phyloP scores from a whole-genome alignment of 1,140 invertebrate species.

The Panulirus ornatus region DNA sequence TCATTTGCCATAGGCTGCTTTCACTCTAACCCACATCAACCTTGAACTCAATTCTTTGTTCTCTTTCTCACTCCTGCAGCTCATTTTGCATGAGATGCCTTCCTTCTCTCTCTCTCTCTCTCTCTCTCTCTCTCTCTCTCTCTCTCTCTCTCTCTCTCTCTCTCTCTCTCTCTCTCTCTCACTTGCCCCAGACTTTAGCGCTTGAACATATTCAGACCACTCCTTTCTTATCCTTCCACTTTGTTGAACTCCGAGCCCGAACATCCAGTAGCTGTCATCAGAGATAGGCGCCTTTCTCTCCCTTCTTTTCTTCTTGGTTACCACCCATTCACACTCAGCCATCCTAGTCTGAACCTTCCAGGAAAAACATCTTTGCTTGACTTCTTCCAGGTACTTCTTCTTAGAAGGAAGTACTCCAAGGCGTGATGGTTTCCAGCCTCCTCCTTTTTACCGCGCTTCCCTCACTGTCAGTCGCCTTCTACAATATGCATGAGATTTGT shows the following conservation, averaged over 20 bases:
- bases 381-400: too few species aligned
- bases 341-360: too few species aligned
- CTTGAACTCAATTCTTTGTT: too few species aligned
- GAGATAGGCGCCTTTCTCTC: background rate
- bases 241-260: background rate
- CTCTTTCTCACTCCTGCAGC: background rate
- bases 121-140: background rate
- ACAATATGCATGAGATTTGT: too few species aligned
- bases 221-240: background rate
- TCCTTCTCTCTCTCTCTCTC: background rate
- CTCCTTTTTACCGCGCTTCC: too few species aligned
- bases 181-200: background rate
- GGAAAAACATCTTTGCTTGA: too few species aligned
- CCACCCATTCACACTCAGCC: background rate
- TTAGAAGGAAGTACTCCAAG: too few species aligned
- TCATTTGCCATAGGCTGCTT: background rate
- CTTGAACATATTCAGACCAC: background rate
- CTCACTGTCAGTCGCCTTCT: too few species aligned
- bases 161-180: background rate
- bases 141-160: background rate
- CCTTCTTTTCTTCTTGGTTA: background rate
- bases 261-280: too few species aligned
- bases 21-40: too few species aligned
- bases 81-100: background rate
- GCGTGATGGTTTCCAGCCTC: too few species aligned